Evolutionary conservation across 2,113 vertebrate genomes (phyloP).

Genomic region (Proterorhinus semilunaris): DNA sequence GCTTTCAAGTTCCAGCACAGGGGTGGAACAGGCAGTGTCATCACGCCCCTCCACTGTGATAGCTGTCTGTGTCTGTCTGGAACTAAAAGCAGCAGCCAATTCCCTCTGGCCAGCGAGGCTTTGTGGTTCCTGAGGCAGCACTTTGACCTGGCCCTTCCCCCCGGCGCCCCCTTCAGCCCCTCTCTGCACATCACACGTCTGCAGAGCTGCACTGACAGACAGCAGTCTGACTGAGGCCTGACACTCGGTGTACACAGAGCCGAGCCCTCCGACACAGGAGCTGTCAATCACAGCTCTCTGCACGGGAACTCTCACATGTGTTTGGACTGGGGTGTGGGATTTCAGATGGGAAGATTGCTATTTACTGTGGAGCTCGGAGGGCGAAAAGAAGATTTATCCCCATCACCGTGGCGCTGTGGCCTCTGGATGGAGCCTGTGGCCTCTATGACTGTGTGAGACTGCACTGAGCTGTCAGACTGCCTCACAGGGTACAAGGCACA

Average conservation of each 20-base stretch:
- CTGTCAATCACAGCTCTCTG: conserved; percentile 68
- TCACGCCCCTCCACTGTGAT: conserved; percentile 24
- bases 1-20: conserved; percentile 33
- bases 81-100: conserved; percentile 28
- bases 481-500: not conserved
- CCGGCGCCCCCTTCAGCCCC: conserved; percentile 10
- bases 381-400: conserved; percentile 18
- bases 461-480: conserved; percentile 34
- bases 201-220: conserved; percentile 66
- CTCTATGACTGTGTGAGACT: conserved; percentile 18
- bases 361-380: conserved; percentile 37
- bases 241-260: conserved; percentile 66
- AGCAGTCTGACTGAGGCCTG: conserved; percentile 62
- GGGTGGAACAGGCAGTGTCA: conserved; percentile 38
- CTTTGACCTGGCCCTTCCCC: conserved; percentile 26
- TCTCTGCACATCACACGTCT: conserved; percentile 49
- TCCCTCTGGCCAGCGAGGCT: conserved; percentile 9
- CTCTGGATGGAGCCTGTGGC: conserved; percentile 52
- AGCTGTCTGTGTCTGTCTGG: conserved; percentile 21
- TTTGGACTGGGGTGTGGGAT: conserved; percentile 63
- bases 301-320: conserved; percentile 52
- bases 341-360: conserved; percentile 53
- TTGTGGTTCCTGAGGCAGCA: conserved; percentile 48
- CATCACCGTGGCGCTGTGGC: conserved; percentile 42
- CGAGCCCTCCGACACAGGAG: conserved; percentile 43